Base-by-base conservation (phyloP, 2,797 vertebrate genomes). In the Enteromius thamalakanensis region DNA sequence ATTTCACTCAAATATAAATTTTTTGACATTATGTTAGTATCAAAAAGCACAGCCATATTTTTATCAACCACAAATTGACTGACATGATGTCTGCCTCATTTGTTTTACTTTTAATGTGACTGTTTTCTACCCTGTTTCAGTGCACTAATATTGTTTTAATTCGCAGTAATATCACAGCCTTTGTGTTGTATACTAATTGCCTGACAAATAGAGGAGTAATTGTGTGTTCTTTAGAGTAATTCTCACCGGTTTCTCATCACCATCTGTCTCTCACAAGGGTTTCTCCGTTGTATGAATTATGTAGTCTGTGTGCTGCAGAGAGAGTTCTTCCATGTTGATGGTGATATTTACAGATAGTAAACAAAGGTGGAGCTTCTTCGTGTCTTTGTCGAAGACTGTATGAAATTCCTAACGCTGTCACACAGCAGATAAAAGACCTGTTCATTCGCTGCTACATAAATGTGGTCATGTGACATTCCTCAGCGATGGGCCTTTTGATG, bases 281-380 rank as follows among this genome's bases (percentile, higher is more conserved):
- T 15, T 17, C 60, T 17, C 62, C 29, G 29, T 32, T 32, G 26
- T 7, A 17, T 32, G 62, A 32, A 32, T 53, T 53, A 53, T 74
- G 10, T 2, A 4, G 19, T 32, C 29, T 53, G 4, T 34, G 47
- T 71, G 45, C 45, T 10, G 26, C 69, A 29, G 4, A 71, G 62
- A 29, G 62, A 51, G 68, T 83, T 21, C 17, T 72, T 51, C 47
- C 17, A 21, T 85, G 3, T 72, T 84, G 81, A 70, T 85, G 80
- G 87, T 90, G 83, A 81, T 88, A 88, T 86, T 84, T 87, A 84
- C 80, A 91, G 92, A 89, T 86, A 88, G 90, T 90, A 71, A 81
- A 81, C 86, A 89, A 89, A 93, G 75, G 85, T 77, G 65, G 75
- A 77, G 76, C 40, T 29, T 51, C 11, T 4, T 69, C 32, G 19